These are phyloP conservation scores for Cynopterus brachyotis DNA, from an alignment of 2,113 vertebrate species.

Conservation along the genomic window DNA sequence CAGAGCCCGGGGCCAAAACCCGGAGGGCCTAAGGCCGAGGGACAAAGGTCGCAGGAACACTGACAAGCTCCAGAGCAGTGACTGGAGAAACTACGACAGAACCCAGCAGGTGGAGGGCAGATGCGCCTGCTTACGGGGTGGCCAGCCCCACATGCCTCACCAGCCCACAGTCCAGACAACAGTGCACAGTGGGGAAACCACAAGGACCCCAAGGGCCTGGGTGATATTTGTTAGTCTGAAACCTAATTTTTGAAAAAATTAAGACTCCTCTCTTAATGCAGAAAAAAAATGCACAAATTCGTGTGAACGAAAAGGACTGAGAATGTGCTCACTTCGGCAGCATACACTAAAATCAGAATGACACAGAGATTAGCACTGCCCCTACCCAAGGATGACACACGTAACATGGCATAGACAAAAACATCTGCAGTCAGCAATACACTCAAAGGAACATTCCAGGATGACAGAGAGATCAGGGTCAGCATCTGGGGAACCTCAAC, in stretches of 20 bases:
- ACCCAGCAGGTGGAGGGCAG: no score
- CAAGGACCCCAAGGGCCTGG: no score
- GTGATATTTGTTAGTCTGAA: rapidly evolving
- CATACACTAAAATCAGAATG: no score
- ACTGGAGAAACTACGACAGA: no score
- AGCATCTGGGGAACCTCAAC: rapidly evolving
- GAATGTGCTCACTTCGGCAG: no score
- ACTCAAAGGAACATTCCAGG: not conserved
- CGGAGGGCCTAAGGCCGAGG: no score
- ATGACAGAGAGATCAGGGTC: not conserved
- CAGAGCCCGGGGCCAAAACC: not conserved
- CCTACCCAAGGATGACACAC: no score
- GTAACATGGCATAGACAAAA: rapidly evolving
- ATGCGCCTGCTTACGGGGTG: no score
- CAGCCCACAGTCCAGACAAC: not conserved
- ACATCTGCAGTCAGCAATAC: not conserved
- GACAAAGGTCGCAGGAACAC: not conserved
- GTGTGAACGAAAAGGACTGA: rapidly evolving
- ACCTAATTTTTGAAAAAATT: not conserved
- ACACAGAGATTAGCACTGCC: no score
- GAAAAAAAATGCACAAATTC: not conserved
- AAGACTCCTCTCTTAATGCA: no score
- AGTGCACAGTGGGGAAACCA: rapidly evolving
- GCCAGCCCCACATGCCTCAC: no score
- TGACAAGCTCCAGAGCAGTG: not conserved